phyloP scores from a whole-genome alignment of 2,797 vertebrate genomes.

The Leptodactylus fallax region DNA sequence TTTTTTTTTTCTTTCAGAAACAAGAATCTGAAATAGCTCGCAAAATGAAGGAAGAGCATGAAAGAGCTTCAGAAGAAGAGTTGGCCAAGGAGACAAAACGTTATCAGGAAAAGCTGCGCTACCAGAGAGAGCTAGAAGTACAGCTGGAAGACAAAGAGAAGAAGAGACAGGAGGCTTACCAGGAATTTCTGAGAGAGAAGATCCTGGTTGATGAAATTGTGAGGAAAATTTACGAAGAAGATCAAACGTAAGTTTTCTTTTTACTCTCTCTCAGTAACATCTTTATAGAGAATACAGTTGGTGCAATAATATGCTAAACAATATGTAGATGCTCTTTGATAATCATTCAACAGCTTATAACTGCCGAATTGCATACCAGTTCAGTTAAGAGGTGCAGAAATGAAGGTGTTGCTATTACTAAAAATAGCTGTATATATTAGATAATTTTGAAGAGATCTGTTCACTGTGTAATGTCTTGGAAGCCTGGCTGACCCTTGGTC shows the following conservation, averaged over 20 bases:
- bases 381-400: too few relatives aligned
- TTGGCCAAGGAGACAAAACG: constrained; percentile 74
- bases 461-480: too few relatives aligned
- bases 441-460: too few relatives aligned
- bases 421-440: too few relatives aligned
- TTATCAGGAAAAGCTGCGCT: constrained; percentile 75
- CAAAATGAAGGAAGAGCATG: constrained; percentile 79
- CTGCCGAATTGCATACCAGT: too few relatives aligned
- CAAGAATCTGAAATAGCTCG: constrained; percentile 79
- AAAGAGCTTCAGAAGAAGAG: constrained; percentile 76
- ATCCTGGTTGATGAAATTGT: constrained; percentile 91
- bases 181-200: constrained; percentile 92
- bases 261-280: neutral
- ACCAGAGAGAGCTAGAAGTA: constrained; percentile 83
- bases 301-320: neutral
- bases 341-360: too few relatives aligned
- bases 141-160: constrained; percentile 87
- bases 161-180: constrained; percentile 84
- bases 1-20: constrained; percentile 74
- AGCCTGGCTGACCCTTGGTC: too few relatives aligned
- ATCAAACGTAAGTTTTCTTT: constrained; percentile 82
- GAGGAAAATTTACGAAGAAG: constrained; percentile 91
- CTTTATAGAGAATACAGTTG: neutral
- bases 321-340: too few relatives aligned
- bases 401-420: too few relatives aligned